phyloP scores from a whole-genome alignment of 1,140 invertebrate species.

The Drosophila repletoides region DNA sequence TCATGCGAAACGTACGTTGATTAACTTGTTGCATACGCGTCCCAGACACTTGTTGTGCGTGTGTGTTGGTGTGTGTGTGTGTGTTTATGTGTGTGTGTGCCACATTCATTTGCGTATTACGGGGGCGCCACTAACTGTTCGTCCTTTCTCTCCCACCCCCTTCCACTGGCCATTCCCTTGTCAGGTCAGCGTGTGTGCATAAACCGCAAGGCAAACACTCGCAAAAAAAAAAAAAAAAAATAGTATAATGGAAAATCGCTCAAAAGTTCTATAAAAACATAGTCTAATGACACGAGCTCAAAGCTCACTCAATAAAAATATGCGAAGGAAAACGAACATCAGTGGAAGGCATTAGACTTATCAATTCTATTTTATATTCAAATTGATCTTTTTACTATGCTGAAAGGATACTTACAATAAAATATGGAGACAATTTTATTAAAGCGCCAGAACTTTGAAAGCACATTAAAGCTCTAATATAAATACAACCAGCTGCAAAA shows the following conservation, averaged over 20 bases:
- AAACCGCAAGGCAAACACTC: slow-evolving; percentile 22
- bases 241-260: slow-evolving; percentile 15
- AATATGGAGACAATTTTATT: too few species aligned
- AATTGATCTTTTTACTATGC: too few species aligned
- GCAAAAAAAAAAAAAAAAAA: too few species aligned
- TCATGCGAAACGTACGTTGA: slow-evolving; percentile 75
- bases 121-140: slow-evolving; percentile 43
- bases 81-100: slow-evolving; percentile 7
- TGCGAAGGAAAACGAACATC: too few species aligned
- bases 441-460: too few species aligned
- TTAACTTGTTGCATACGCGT: slow-evolving; percentile 79
- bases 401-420: too few species aligned
- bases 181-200: slow-evolving; percentile 2
- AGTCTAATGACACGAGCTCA: slow-evolving; percentile 20
- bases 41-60: slow-evolving; percentile 36
- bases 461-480: too few species aligned
- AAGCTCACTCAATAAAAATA: too few species aligned
- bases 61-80: slow-evolving; percentile 6
- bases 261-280: slow-evolving; percentile 7
- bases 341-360: too few species aligned
- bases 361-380: too few species aligned
- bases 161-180: not conserved
- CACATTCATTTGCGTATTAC: slow-evolving; percentile 65
- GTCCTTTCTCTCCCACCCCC: not conserved
- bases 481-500: too few species aligned